A percentile compares a stretch with the other conserved stretches of the same genome.
Conservation (phyloP, 2,888 invertebrate genomes). For the Tachina fera region DNA sequence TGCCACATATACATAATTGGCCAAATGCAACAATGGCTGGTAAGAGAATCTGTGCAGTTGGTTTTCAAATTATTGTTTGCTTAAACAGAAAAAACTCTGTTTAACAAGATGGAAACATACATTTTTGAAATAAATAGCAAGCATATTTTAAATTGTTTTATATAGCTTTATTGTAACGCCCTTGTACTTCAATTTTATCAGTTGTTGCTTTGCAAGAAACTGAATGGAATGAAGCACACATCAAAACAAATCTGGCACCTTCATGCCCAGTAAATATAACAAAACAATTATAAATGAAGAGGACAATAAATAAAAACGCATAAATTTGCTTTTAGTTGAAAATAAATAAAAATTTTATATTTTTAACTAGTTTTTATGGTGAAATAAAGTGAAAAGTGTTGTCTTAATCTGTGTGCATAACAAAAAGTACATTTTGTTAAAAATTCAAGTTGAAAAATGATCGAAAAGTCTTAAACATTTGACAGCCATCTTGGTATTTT, state of each 20-base stretch:
- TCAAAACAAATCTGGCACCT: conserved; percentile 47
- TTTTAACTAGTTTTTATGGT: not conserved
- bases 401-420: not conserved
- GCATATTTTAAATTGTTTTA: too few species aligned
- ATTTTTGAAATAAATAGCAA: too few species aligned
- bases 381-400: conserved; percentile 5
- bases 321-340: conserved; percentile 43
- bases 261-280: conserved; percentile 50
- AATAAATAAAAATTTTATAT: conserved; percentile 36
- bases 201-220: conserved; percentile 44
- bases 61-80: not conserved
- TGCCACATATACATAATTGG: not conserved
- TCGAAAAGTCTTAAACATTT: conserved; percentile 51
- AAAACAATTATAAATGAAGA: conserved; percentile 62
- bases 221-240: conserved; percentile 9
- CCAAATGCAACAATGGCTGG: not conserved
- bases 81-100: not conserved
- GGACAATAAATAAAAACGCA: conserved; percentile 66
- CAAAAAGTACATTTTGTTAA: not conserved
- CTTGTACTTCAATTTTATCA: not conserved
- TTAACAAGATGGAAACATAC: not conserved
- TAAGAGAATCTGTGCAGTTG: not conserved
- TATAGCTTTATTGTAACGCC: too few species aligned
- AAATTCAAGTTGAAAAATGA: conserved; percentile 35
- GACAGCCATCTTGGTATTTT: conserved; percentile 70